Base-by-base conservation (phyloP, 2,797 vertebrate genomes). In the Alosa sapidissima region DNA sequence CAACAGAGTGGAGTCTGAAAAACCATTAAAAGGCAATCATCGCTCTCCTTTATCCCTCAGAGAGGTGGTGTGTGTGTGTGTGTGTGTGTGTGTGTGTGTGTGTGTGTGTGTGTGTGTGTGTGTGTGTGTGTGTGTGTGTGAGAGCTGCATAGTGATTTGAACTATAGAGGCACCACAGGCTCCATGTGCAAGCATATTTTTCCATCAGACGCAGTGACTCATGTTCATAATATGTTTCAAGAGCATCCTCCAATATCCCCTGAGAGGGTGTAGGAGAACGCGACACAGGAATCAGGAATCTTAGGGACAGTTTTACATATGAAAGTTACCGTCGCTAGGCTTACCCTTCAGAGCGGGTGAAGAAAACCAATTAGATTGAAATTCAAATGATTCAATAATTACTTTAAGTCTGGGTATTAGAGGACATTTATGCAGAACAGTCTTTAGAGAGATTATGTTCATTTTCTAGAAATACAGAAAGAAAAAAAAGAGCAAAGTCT, bases 311-410 rank as follows among this genome's bases (percentile, higher is more conserved):
- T 45, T 75, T 75, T 11, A 75, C 68, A 75, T 19, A 33, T 75
- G 33, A 75, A 45, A 14, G 68, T 36, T 14, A 45, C 33, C 68
- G 14, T 75, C 33, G 33, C 13, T 19, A 75, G 68, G 36, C 68
- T 75, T 16, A 28, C 14, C 33, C 68, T 6, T 75, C 28, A 13
- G 36, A 75, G 68, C 16, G 33, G 68, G 3, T 14, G 54, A 72
- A 24, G 28, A 84, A 47, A 86, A 54, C 16, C 62, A 86, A 85
- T 87, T 81, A 84, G 54, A 86, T 89, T 86, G 49, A 86, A 88
- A 88, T 88, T 85, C 81, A 87, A 62, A 78, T 62, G 84, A 81
- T 21, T 51, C 62, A 84, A 83, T 83, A 87, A 90, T 84, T 85
- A 83, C 60, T 82, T 86, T 84, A 84, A 87, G 68, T 83, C 60